Evolutionary conservation across 2,888 invertebrate species (phyloP).

Genomic region (Scaptomyza tumidula): DNA sequence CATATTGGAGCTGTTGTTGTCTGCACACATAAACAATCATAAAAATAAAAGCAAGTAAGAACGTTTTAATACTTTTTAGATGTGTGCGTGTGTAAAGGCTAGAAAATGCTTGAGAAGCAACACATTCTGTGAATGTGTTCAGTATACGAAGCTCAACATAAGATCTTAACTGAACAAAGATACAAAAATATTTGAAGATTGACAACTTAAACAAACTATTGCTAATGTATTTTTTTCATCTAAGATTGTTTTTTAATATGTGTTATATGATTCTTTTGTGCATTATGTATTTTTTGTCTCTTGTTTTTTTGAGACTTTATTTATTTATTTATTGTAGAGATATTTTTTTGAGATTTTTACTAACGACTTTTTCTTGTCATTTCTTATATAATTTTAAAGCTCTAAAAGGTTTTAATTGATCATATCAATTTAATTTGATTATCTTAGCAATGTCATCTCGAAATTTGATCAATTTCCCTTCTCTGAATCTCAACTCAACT

Average conservation of each 20-base stretch:
- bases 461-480: background rate
- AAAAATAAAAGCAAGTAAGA: constrained; percentile 43
- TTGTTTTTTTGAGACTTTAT: no score
- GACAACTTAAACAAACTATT: background rate
- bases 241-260: no score
- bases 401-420: background rate
- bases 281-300: no score
- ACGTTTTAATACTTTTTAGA: constrained; percentile 10
- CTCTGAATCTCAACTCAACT: background rate
- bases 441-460: background rate
- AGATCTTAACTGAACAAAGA: no score
- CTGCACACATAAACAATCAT: constrained; percentile 65
- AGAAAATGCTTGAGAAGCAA: background rate
- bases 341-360: no score
- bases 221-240: no score
- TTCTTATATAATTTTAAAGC: background rate
- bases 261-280: no score
- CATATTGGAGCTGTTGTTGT: constrained; percentile 44
- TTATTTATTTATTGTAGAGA: no score
- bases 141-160: no score
- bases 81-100: constrained; percentile 4
- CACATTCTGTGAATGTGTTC: no score
- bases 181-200: background rate
- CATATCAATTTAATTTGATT: background rate
- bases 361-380: no score